Base-by-base conservation (phyloP, 2,113 vertebrate genomes). In the Labeo catla region DNA sequence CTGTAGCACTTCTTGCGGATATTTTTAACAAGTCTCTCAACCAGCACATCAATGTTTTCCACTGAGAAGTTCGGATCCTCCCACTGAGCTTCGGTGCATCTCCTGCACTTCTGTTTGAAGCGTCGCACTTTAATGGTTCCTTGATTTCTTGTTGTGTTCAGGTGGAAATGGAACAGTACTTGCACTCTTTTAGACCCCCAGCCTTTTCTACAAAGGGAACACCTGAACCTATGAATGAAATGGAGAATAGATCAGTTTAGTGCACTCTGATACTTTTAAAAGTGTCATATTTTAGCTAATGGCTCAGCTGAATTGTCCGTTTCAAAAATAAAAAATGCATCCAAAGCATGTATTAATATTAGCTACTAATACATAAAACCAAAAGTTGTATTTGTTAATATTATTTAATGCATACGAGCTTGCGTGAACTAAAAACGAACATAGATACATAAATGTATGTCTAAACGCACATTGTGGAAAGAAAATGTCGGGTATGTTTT, bases 11-110 rank as follows among this genome's bases (percentile, higher is more conserved):
- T 94, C 19, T 92, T 85, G 1, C 93, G 92, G 49, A 97, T 95
- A 90, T 95, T 96, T 80, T 91, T 86, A 82, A 96, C 88, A 81
- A 97, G 93, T 76, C 94, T 96, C 84, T 95, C 94, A 87, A 97
- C 87, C 76, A 97, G 89, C n/a, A 83, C 90, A 13, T 93, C 83
- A 0, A 94, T 8, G 89, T 95, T 95, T 2, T 96, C 94, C 0
- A 68, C 2, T 6, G 57, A 23, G 86, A 97, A 92, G 0, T 10
- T 9, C 0, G 96, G 94, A 45, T 92, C 72, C 36, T 95, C 95
- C 93, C 94, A 88, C 0, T 0, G 5, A 1, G 90, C 21, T 0
- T 77, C 0, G 0, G 85, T 45, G 16, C 95, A 96, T 16, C 8
- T 34, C 1, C 91, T 93, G 92, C 96, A 97, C 0, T 93, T 89